These are phyloP conservation scores for Acanthopagrus latus DNA, from an alignment of 2,797 vertebrate genomes.

Conservation along the genomic window DNA sequence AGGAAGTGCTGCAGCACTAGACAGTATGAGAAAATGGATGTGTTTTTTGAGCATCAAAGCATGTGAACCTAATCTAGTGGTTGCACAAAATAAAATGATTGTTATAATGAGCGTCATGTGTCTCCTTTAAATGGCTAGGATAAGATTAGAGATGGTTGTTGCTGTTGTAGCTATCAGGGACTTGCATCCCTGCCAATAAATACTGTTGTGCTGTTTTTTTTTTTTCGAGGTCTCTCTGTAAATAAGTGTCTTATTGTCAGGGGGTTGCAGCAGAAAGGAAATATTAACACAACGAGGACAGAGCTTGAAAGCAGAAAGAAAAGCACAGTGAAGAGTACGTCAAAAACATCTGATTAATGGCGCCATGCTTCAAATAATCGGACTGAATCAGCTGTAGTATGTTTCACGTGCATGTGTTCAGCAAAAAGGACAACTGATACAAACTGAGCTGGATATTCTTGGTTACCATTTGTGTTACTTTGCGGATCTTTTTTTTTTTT, in stretches of 20 bases:
- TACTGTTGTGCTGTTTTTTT: background rate
- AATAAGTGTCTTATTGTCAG: background rate
- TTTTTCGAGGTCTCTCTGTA: background rate
- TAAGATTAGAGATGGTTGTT: background rate
- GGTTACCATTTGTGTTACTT: background rate
- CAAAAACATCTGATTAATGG: constrained; percentile 13
- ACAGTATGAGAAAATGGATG: too few relatives aligned
- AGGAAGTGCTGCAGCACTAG: too few relatives aligned
- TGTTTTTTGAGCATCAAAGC: too few relatives aligned
- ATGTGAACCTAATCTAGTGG: too few relatives aligned
- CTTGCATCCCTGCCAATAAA: too few relatives aligned
- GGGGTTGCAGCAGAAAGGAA: background rate
- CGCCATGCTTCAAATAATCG: constrained; percentile 29
- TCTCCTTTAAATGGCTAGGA: background rate
- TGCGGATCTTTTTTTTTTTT: constrained; percentile 19
- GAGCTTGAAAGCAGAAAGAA: constrained; percentile 6
- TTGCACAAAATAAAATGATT: too few relatives aligned
- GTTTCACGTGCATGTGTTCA: constrained; percentile 31
- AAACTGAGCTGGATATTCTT: constrained; percentile 14
- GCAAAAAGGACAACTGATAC: constrained; percentile 25
- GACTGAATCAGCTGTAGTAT: constrained; percentile 15
- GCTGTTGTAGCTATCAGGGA: background rate
- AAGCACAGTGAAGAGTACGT: constrained; percentile 3
- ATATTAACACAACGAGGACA: background rate
- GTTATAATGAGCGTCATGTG: too few relatives aligned